A percentile compares a stretch with the other conserved stretches of the same genome.
These are phyloP conservation scores for Dryocosmus kuriphilus DNA, from an alignment of 2,888 invertebrate species.

Conservation along the genomic window DNA sequence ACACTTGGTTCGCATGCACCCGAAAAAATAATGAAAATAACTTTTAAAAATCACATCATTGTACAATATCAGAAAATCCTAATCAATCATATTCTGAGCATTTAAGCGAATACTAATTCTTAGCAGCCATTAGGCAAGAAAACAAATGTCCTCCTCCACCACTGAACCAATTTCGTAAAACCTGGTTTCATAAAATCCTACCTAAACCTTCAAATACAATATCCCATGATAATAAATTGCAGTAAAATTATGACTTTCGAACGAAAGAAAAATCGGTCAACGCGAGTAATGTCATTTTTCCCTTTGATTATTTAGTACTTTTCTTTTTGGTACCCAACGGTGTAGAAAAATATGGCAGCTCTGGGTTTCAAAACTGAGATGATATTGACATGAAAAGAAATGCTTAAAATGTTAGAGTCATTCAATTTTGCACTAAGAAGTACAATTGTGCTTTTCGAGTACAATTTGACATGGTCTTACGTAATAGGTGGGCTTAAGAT, in stretches of 20 bases:
- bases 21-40: background rate
- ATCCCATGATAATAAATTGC: background rate
- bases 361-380: conserved; percentile 39
- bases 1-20: background rate
- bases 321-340: conserved; percentile 26
- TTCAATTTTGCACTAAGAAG: too few relatives aligned
- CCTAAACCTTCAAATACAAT: background rate
- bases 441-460: too few relatives aligned
- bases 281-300: background rate
- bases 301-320: background rate
- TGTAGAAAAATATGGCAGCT: conserved; percentile 43
- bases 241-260: conserved; percentile 13
- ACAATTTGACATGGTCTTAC: too few relatives aligned
- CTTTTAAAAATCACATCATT: background rate
- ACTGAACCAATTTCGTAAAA: background rate
- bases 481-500: background rate
- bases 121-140: background rate
- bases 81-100: background rate
- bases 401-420: too few relatives aligned
- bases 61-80: conserved; percentile 22
- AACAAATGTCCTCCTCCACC: background rate
- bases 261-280: background rate
- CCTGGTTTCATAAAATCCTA: background rate
- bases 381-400: conserved; percentile 7
- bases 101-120: background rate